Base-by-base conservation (phyloP, 2,888 invertebrate species). In the Toxonevra muliebris region DNA sequence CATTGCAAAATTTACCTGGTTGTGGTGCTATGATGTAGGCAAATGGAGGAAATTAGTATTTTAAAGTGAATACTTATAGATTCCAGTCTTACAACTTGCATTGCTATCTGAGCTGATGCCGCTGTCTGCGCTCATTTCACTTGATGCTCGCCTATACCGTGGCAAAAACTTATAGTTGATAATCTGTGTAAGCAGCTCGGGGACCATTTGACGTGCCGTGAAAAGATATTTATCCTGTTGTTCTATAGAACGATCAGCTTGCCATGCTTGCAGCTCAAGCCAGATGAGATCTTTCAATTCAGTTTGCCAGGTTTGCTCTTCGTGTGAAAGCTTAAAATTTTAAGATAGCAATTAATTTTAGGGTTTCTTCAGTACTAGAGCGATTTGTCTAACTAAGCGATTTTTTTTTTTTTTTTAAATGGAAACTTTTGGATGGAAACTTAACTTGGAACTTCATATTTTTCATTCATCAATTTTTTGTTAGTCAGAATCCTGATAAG, bases 261-360 rank as follows among this genome's bases (percentile, higher is more conserved):
- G 88, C 87, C 90, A 91, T 0, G 96, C 96, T 84, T 94, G 93
- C 71, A 97, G 86, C 86, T 96, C 96, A 75, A 96, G 85, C 96
- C 96, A 97, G 76, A 96, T 93, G 75, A 95, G 88, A 86, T 96
- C 96, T 84, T 94, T 94, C 61, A 94, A 86, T 86, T 94, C 93
- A 75, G 92, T 94, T 85, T 95, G 94, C 93, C 94, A 96, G 54
- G 93, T 87, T 70, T 93, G 90, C 81, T 96, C 95, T 82, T 96
- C 95, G 73, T 91, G 90, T 76, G 94, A 94, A 79, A 93, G 88
- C 90, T 93, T 86, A 5, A 86, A 85, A 77, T 10, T 19, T 48
- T 57, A 30, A 30, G 7, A 30, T 30, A 60, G 19, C 19, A 17
- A 43, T n/a, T 19, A 42, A 3, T 7, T 40, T 4, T 7, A 64